Conservation (phyloP, 2,797 vertebrate genomes). For the Cygnus olor region DNA sequence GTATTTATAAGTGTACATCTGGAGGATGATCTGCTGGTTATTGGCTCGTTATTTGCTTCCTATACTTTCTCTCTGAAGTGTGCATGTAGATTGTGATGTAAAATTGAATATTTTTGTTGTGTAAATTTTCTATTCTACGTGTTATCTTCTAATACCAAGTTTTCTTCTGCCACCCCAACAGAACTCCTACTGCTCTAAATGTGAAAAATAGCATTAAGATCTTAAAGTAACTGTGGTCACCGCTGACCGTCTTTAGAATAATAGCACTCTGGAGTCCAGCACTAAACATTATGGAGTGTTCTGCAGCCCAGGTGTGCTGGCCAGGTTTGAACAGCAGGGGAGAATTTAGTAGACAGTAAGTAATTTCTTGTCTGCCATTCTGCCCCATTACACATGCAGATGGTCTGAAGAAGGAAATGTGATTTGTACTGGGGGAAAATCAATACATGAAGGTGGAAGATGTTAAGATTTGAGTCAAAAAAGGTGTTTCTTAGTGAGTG, state of each 20-base stretch:
- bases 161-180: background rate
- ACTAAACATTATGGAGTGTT: background rate
- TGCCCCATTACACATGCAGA: background rate
- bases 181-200: background rate
- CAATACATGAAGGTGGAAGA: background rate
- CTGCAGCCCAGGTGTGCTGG: background rate
- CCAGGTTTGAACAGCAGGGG: background rate
- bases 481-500: background rate
- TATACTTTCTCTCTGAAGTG: background rate
- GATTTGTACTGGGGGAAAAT: background rate
- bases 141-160: background rate
- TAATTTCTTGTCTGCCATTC: conserved; percentile 22
- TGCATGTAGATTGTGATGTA: background rate
- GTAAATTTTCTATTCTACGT: background rate
- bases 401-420: background rate
- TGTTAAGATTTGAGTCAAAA: background rate
- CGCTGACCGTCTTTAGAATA: background rate
- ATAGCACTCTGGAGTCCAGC: background rate
- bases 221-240: background rate
- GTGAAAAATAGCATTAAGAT: background rate
- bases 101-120: background rate
- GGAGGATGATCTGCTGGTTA: background rate
- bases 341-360: conserved; percentile 25
- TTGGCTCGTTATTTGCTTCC: background rate
- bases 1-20: accelerated